These are phyloP conservation scores for Siniperca obscura DNA, from an alignment of 2,797 vertebrate species.

Conservation along the genomic window DNA sequence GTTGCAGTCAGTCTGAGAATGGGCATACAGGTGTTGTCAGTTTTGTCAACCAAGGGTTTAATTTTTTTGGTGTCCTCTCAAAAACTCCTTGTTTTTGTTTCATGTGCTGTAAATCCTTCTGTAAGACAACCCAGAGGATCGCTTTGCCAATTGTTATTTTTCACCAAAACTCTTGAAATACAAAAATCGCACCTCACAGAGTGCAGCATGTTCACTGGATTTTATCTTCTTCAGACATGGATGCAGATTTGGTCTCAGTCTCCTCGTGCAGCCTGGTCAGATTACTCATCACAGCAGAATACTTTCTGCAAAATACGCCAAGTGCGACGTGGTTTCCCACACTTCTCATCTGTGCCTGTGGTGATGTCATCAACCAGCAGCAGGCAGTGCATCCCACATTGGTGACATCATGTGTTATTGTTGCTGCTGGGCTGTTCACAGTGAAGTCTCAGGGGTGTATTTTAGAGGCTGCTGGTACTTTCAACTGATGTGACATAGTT, in stretches of 20 bases:
- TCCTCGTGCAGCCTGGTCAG: background rate
- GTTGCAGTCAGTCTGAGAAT: background rate
- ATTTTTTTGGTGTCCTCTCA: background rate
- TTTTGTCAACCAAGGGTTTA: background rate
- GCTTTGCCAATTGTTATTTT: background rate
- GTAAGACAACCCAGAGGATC: background rate
- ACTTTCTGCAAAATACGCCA: slow-evolving; percentile 16
- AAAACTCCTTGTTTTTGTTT: slow-evolving; percentile 1
- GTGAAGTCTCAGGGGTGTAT: background rate
- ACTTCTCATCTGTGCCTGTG: slow-evolving; percentile 18
- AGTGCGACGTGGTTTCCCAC: slow-evolving; percentile 61
- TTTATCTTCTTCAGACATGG: background rate
- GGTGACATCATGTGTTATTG: slow-evolving; percentile 54
- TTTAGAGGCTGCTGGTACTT: background rate
- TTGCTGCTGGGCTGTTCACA: background rate
- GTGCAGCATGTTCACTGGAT: background rate
- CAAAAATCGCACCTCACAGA: background rate
- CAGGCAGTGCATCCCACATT: slow-evolving; percentile 24
- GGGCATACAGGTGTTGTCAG: background rate
- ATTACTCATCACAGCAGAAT: slow-evolving; percentile 25
- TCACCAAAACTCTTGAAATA: background rate
- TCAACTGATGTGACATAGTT: background rate
- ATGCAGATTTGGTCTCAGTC: background rate
- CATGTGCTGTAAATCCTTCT: background rate
- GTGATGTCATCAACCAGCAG: slow-evolving; percentile 41